Conservation (phyloP, 2,888 invertebrate genomes). For the Chrysotoxum bicinctum region DNA sequence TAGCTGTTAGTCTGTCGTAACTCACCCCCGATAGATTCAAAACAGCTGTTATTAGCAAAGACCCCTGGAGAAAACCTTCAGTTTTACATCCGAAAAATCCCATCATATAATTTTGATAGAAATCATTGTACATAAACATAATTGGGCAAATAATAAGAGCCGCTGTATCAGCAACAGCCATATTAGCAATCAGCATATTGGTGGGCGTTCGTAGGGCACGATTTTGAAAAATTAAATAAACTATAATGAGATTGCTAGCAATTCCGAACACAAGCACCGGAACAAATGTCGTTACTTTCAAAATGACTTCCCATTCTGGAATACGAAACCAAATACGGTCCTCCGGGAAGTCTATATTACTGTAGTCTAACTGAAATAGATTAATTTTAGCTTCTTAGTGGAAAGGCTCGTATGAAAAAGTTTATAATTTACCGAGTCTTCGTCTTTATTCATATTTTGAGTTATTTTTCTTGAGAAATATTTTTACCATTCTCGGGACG, state of each 20-base stretch:
- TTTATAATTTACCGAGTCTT: background rate
- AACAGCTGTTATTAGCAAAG: constrained; percentile 89
- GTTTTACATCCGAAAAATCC: constrained; percentile 88
- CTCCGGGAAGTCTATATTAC: constrained; percentile 81
- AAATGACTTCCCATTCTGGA: constrained; percentile 84
- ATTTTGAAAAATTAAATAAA: constrained; percentile 85
- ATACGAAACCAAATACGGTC: constrained; percentile 86
- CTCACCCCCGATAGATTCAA: constrained; percentile 90
- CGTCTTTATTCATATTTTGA: background rate
- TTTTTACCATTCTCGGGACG: background rate
- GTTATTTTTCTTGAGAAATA: background rate
- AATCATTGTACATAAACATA: constrained; percentile 88
- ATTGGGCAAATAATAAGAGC: constrained; percentile 88
- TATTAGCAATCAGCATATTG: constrained; percentile 88
- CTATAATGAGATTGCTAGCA: constrained; percentile 86
- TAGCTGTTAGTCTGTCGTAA: constrained; percentile 91
- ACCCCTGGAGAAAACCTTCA: constrained; percentile 90
- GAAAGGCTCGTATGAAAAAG: background rate
- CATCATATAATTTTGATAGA: constrained; percentile 90
- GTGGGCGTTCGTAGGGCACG: constrained; percentile 86
- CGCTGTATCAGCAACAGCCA: constrained; percentile 88
- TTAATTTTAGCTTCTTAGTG: background rate
- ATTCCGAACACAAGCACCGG: constrained; percentile 86
- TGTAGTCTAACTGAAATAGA: constrained; percentile 81
- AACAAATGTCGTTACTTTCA: constrained; percentile 85